Base-by-base conservation (phyloP, 2,888 invertebrate genomes). In the Neria commutata region DNA sequence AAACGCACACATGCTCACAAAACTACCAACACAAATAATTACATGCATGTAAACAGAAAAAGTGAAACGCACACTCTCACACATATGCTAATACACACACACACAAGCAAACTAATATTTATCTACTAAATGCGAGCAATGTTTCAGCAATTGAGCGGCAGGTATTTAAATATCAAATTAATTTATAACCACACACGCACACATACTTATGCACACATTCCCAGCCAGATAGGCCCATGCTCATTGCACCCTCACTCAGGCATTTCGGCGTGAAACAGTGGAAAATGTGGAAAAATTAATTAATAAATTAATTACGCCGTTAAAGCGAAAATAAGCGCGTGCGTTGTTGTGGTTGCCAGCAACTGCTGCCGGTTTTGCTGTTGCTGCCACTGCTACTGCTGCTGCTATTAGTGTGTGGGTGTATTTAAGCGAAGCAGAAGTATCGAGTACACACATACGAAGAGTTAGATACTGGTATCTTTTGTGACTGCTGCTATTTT, bases 281-380 rank as follows among this genome's bases (percentile, higher is more conserved):
- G 3, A 42, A 42, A 19, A 57, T 47, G 58, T 29, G 54, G 56
- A 55, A 64, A 72, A 75, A 69, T 73, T 72, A 76, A 75, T 75
- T 72, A 72, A 72, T 72, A 73, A 74, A 74, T 75, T 75, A 72
- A 73, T 74, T 74, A 74, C 71, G 70, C 70, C 66, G 72, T 73
- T 72, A 73, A 63, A 72, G 69, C 52, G 51, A 42, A 47, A n/a
- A 34, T 23, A 16, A 21, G 45, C 60, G 42, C 29, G 37, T 47
- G 50, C 61, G 54, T 63, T 56, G 65, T 71, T 72, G 74, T 74
- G 72, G 66, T 72, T 72, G 24, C 26, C 40, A 19, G 10, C 45
- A 66, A 67, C 70, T 66, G 55, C 66, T 66, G 69, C 72, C 26
- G 64, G 60, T 67, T 56, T 51, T 53, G 19, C 46, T n/a, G 23